Evolutionary conservation across 2,113 vertebrate species (phyloP), one percentile per base, ranked within the genome.

Genomic region (Centropristis striata): DNA sequence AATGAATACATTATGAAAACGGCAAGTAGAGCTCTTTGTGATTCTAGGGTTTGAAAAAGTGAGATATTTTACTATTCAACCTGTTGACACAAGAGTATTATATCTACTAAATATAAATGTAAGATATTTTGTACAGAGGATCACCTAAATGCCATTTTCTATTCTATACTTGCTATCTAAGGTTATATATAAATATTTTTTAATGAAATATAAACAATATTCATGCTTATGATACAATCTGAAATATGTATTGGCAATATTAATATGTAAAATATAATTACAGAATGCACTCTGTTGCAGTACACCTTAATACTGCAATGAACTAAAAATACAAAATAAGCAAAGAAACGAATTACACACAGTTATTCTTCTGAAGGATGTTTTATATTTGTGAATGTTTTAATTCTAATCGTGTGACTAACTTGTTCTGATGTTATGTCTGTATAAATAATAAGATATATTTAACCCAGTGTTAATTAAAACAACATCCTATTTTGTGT

Each of bases 1-100:
- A 70, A 69, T 44, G 27, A 53, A 81, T 72, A 55, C 71, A 81
- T 72, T 32, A 77, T 66, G 55, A 53, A 84, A 71, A 53, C 58
- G 37, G 5, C 8, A 51, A 27, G 20, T 8, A 59, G 9, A 78
- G 39, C n/a, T 74, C 42, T 23, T 9, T 27, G 5, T 68, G 16
- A 66, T 55, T 72, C 4, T 6, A 20, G 23, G 16, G 49, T 80
- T 49, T 42, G 4, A 69, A 5, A 66, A 20, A 36, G 21, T 6
- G 12, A 12, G 15, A 46, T 21, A 44, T 44, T 42, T 57, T 18
- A 16, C 14, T 10, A 3, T 28, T 81, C 32, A 46, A 4, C 3
- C 4, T 51, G 21, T 28, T 65, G 21, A 50, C 44, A 36, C n/a
- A 3, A 9, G 7, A 66, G 27, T 3, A 21, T 47, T 41, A 16